Evolutionary conservation across 2,888 invertebrate species (phyloP).

Genomic region (Cheilosia scutellata): DNA sequence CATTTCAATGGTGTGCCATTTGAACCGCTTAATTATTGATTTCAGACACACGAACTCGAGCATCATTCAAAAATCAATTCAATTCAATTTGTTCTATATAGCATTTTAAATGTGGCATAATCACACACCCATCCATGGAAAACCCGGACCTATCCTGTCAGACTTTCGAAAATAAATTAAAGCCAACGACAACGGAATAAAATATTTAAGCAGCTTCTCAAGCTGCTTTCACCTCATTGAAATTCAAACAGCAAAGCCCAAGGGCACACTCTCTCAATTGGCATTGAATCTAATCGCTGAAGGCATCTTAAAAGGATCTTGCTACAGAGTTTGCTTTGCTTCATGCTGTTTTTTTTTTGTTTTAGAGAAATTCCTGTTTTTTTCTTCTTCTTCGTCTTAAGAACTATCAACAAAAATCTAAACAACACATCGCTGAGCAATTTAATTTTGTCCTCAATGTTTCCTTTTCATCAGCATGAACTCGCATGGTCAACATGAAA

Average conservation of each 20-base stretch:
- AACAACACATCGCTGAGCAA: conserved; percentile 14
- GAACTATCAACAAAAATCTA: conserved; percentile 34
- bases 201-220: conserved; percentile 4
- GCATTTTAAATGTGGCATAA: background rate
- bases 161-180: conserved; percentile 3
- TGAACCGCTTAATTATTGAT: conserved; percentile 32
- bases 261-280: background rate
- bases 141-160: background rate
- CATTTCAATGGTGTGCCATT: background rate
- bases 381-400: background rate
- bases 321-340: background rate
- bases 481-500: background rate
- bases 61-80: background rate
- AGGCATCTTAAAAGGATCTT: conserved; percentile 16
- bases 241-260: conserved; percentile 25
- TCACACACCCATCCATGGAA: background rate
- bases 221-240: conserved; percentile 21
- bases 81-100: background rate
- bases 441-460: conserved; percentile 2
- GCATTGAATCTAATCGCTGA: conserved; percentile 1
- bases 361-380: background rate
- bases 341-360: background rate
- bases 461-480: conserved; percentile 1
- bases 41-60: background rate
- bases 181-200: background rate